A percentile compares a stretch with the other conserved stretches of the same genome.
Conservation (phyloP, 2,888 invertebrate genomes). For the Prosapia bicincta region DNA sequence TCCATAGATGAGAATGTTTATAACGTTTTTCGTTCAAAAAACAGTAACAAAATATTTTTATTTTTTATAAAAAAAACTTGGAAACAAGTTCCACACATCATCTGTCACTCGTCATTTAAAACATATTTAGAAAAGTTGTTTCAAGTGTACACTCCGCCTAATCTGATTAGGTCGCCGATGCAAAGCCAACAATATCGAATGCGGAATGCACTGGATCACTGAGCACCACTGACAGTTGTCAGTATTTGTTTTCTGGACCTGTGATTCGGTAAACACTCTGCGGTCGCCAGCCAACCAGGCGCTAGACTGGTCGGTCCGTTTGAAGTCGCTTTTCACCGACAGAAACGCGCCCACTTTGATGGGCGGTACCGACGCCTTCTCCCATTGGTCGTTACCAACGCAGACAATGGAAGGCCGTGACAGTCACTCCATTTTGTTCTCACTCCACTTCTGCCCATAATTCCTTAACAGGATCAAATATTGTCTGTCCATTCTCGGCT, state of each 20-base stretch:
- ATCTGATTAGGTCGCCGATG: neutral
- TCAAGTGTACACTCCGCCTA: slow-evolving; percentile 1
- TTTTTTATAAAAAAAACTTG: too few species aligned
- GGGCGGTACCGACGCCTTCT: slow-evolving; percentile 10
- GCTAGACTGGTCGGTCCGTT: slow-evolving; percentile 22
- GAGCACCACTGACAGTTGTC: slow-evolving; percentile 20
- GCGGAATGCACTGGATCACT: slow-evolving; percentile 7
- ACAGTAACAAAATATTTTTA: too few species aligned
- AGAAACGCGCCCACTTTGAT: neutral
- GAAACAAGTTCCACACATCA: neutral
- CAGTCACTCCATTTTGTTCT: slow-evolving; percentile 22
- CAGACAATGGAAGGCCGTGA: slow-evolving; percentile 21
- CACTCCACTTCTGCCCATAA: neutral
- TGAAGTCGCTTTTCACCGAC: slow-evolving; percentile 13
- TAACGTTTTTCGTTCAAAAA: too few species aligned
- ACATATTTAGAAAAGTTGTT: neutral
- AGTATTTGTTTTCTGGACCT: slow-evolving; percentile 25
- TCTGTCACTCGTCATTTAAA: neutral
- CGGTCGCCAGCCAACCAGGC: slow-evolving; percentile 21
- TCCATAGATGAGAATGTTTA: too few species aligned
- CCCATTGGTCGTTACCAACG: slow-evolving; percentile 12
- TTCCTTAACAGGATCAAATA: neutral
- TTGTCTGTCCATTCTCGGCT: neutral
- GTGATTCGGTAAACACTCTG: slow-evolving; percentile 22
- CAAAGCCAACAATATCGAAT: neutral